phyloP scores from a whole-genome alignment of 2,113 vertebrate species.

The Gnathonemus echidnorhynchus region DNA sequence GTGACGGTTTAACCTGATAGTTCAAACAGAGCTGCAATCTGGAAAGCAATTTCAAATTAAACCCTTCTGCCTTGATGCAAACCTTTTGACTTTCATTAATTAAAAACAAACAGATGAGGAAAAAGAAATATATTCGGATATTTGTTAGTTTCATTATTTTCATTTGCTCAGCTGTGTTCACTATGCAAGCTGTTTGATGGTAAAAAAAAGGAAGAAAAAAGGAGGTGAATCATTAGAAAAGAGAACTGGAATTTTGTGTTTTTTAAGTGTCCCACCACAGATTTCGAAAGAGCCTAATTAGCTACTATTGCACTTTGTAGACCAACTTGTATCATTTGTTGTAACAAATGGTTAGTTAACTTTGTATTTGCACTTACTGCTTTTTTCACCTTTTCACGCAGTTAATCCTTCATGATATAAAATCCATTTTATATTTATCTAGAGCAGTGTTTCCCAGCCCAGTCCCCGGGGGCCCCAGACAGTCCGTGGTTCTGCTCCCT shows the following conservation, averaged over 20 bases:
- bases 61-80: background rate
- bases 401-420: background rate
- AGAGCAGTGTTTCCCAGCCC: background rate
- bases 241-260: background rate
- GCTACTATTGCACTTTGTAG: background rate
- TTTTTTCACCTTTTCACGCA: background rate
- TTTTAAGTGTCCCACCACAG: background rate
- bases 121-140: background rate
- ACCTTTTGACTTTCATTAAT: background rate
- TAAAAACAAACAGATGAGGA: background rate
- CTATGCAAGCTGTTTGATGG: background rate
- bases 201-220: background rate
- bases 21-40: background rate
- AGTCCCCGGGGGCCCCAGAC: background rate
- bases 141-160: background rate
- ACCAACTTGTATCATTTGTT: background rate
- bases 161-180: background rate
- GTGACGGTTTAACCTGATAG: background rate
- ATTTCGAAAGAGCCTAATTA: background rate
- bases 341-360: background rate
- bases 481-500: background rate
- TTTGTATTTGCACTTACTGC: background rate
- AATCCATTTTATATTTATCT: background rate
- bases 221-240: background rate
- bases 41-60: background rate